Conservation (phyloP, 2,888 invertebrate genomes). For the Ornithoptera priamus region DNA sequence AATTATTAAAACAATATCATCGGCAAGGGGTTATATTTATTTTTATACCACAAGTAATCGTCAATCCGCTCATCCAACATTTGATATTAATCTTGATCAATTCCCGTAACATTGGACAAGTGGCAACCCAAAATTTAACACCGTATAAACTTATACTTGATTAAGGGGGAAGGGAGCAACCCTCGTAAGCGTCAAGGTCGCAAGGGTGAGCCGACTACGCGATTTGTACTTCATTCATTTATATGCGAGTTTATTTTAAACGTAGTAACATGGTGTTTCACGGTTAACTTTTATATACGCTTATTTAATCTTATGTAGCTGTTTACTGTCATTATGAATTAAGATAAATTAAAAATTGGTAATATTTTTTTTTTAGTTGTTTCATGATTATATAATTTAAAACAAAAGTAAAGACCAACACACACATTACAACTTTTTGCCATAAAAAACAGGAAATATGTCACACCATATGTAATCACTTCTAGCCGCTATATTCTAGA, state of each 20-base stretch:
- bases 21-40: constrained; percentile 6
- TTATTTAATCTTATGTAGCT: background rate
- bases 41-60: constrained; percentile 14
- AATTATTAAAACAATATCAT: background rate
- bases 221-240: constrained; percentile 46
- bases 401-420: too few relatives aligned
- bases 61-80: constrained; percentile 10
- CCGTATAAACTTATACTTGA: constrained; percentile 31
- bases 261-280: constrained; percentile 14
- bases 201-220: constrained; percentile 50
- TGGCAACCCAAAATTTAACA: constrained; percentile 29
- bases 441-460: too few relatives aligned
- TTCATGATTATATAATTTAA: too few relatives aligned
- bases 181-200: constrained; percentile 61
- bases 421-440: too few relatives aligned
- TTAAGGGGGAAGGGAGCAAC: constrained; percentile 49
- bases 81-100: constrained; percentile 26
- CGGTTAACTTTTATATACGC: constrained; percentile 13
- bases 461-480: too few relatives aligned
- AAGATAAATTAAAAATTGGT: background rate
- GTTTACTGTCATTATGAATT: background rate
- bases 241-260: constrained; percentile 34
- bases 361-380: background rate
- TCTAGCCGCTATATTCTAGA: too few relatives aligned
- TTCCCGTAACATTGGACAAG: constrained; percentile 28